Conservation (phyloP, 2,113 vertebrate genomes). For the Meleagris gallopavo region DNA sequence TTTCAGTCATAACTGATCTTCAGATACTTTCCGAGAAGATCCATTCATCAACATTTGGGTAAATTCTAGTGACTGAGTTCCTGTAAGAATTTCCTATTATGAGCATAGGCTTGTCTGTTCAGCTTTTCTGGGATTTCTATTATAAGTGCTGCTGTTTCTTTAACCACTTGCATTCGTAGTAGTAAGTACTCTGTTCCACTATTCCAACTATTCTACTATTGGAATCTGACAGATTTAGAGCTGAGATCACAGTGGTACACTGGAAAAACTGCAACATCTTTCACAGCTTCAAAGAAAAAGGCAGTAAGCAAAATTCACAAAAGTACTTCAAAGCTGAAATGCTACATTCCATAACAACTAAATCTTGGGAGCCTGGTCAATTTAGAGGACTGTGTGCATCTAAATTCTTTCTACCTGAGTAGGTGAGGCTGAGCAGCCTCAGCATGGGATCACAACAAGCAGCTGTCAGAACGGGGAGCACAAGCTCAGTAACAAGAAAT, state of each 20-base stretch:
- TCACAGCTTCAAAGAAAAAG: not conserved
- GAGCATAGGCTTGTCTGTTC: not conserved
- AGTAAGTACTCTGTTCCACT: fast-evolving
- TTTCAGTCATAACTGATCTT: not conserved
- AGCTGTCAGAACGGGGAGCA: not conserved
- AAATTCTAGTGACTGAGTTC: not conserved
- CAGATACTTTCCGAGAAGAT: not conserved
- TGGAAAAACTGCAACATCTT: not conserved
- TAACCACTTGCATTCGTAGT: not conserved
- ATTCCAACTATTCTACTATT: not conserved
- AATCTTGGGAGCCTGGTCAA: not conserved
- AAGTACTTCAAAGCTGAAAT: not conserved
- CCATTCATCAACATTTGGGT: not conserved
- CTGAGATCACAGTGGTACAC: not conserved
- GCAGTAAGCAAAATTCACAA: not conserved
- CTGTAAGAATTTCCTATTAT: not conserved
- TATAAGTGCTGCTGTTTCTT: not conserved
- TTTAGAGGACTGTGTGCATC: not conserved
- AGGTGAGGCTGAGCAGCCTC: not conserved
- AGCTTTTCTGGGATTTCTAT: not conserved
- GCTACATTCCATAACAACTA: not conserved
- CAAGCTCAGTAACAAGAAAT: not conserved
- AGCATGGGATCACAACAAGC: not conserved
- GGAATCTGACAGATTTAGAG: not conserved
- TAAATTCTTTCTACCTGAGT: not conserved